Evolutionary conservation across 92 coral and sea anemone species (phyloP).

Genomic region (Epizoanthus rinbou): DNA sequence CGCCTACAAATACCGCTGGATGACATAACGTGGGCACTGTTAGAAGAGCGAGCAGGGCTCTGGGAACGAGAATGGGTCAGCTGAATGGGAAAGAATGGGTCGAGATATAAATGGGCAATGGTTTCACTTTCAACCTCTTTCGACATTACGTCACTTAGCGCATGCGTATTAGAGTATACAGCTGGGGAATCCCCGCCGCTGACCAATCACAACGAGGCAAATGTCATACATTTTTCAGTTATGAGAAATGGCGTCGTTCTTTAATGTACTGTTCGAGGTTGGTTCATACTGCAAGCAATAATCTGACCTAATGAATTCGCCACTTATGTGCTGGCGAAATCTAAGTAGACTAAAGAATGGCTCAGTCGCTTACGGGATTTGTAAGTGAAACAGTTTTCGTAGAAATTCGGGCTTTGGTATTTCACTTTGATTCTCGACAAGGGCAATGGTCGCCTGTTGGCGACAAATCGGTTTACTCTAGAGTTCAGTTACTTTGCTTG

Average conservation of each 20-base stretch:
- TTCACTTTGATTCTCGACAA: constrained; percentile 6
- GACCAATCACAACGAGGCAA: constrained; percentile 8
- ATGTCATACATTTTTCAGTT: not conserved
- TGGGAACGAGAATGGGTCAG: too few species aligned
- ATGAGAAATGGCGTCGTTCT: not conserved
- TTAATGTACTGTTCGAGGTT: not conserved
- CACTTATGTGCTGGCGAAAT: not conserved
- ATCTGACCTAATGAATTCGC: not conserved
- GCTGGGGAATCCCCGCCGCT: constrained; percentile 32
- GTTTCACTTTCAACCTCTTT: too few species aligned
- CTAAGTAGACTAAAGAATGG: constrained; percentile 33
- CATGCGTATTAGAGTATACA: not conserved
- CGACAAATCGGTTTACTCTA: constrained; percentile 44
- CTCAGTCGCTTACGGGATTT: constrained; percentile 23
- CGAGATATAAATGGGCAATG: too few species aligned
- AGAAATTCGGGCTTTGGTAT: constrained; percentile 59
- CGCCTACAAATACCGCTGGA: too few species aligned
- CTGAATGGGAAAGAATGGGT: too few species aligned
- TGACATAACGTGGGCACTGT: too few species aligned
- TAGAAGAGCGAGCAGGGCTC: too few species aligned
- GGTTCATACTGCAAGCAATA: not conserved
- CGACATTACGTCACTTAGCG: not conserved
- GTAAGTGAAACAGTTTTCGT: constrained; percentile 52
- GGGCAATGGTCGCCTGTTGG: constrained; percentile 57
- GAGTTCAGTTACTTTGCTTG: constrained; percentile 45